Evolutionary conservation across 2,888 invertebrate genomes (phyloP).

Genomic region (Oligia strigilis): DNA sequence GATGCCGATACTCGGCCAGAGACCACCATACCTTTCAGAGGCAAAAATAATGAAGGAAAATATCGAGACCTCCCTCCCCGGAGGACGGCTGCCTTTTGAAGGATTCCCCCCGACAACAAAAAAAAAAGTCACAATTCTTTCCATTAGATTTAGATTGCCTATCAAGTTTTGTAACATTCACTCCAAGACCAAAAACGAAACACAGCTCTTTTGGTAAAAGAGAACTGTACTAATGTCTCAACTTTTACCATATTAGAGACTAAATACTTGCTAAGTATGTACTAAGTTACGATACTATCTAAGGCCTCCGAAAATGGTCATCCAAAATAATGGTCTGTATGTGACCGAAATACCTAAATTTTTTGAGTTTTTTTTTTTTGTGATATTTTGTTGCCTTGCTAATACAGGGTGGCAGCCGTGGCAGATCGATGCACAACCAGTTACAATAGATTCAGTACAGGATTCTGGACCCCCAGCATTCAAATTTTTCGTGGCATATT

Average conservation of each 20-base stretch:
- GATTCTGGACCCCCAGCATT: rapidly evolving
- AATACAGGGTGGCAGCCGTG: not conserved
- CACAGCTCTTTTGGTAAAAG: not conserved
- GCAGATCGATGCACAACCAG: not conserved
- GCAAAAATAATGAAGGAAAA: too few species aligned
- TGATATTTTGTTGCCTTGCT: not conserved
- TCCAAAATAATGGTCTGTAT: constrained; percentile 23
- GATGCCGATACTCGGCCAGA: too few species aligned
- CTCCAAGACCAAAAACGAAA: not conserved
- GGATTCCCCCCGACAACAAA: too few species aligned
- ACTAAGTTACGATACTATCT: constrained; percentile 23
- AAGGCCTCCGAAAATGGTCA: constrained; percentile 18
- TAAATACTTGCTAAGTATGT: constrained; percentile 25
- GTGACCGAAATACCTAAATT: constrained; percentile 8
- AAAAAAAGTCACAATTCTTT: not conserved
- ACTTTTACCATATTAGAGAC: constrained; percentile 33
- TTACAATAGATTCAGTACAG: not conserved
- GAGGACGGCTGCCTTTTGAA: too few species aligned
- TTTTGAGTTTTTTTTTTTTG: not conserved
- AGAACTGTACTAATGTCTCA: constrained; percentile 26
- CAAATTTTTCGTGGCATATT: not conserved
- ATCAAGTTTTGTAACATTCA: not conserved
- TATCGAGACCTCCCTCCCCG: too few species aligned
- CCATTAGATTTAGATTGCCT: not conserved
- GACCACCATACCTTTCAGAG: too few species aligned